Conservation (phyloP, 2,888 invertebrate genomes). For the Diogma glabrata region DNA sequence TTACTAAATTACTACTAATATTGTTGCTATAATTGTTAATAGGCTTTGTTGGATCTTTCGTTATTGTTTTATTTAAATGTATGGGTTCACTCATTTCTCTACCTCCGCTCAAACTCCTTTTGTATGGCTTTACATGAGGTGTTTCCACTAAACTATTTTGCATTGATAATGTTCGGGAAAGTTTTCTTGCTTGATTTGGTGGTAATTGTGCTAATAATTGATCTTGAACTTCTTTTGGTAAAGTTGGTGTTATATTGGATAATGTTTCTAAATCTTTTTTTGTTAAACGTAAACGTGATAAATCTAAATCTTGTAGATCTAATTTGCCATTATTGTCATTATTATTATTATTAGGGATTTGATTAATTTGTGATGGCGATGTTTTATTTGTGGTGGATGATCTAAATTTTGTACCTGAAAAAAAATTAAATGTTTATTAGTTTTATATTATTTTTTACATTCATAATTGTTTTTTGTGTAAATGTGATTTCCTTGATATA, state of each 20-base stretch:
- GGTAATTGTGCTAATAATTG: constrained; percentile 58
- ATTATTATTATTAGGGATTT: constrained; percentile 10
- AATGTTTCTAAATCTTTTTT: constrained; percentile 58
- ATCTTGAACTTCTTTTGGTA: constrained; percentile 58
- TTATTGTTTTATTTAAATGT: neutral
- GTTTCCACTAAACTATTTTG: constrained; percentile 25
- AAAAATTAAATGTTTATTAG: no score
- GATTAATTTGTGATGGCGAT: constrained; percentile 10
- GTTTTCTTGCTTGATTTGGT: constrained; percentile 52
- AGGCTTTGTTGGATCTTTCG: neutral
- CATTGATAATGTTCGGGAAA: constrained; percentile 49
- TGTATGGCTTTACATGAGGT: constrained; percentile 25
- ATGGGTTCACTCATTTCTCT: constrained; percentile 27
- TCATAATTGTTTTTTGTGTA: no score
- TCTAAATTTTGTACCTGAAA: constrained; percentile 15
- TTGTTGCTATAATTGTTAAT: constrained; percentile 25
- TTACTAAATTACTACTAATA: constrained; percentile 9
- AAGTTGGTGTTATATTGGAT: constrained; percentile 56
- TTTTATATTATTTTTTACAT: no score
- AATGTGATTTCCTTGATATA: no score
- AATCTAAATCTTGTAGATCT: constrained; percentile 51
- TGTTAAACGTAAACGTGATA: constrained; percentile 54
- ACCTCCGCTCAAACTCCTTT: constrained; percentile 38
- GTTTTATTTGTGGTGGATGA: constrained; percentile 6
- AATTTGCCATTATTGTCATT: constrained; percentile 22